phyloP scores from a whole-genome alignment of 2,797 vertebrate species.

The Mormyrops attenuatus region DNA sequence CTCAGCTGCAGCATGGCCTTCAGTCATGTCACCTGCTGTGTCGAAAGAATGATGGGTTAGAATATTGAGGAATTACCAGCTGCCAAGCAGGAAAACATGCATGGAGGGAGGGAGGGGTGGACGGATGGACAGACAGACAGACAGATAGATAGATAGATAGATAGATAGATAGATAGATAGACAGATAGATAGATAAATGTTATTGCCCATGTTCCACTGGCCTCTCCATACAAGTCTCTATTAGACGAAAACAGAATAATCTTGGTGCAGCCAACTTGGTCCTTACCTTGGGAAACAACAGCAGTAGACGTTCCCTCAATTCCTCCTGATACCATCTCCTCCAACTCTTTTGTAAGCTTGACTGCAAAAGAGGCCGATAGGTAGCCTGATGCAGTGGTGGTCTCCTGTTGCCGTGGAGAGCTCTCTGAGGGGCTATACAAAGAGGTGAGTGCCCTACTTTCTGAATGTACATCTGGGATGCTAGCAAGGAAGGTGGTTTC shows the following conservation, averaged over 20 bases:
- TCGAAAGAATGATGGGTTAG: background rate
- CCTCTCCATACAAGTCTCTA: background rate
- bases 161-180: too few species aligned
- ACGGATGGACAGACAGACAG: background rate
- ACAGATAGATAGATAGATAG: too few species aligned
- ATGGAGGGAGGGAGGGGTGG: too few species aligned
- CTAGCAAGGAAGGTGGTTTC: conserved; percentile 3
- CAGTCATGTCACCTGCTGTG: conserved; percentile 37
- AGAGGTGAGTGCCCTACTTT: conserved; percentile 23
- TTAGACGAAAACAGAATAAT: background rate
- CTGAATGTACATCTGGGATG: conserved; percentile 22
- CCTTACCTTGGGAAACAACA: conserved; percentile 16
- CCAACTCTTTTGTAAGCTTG: background rate
- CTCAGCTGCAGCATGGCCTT: conserved; percentile 29
- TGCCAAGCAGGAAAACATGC: background rate
- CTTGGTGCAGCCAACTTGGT: conserved; percentile 17
- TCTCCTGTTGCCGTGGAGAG: background rate
- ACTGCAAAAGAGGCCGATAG: conserved; percentile 13
- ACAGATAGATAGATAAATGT: background rate
- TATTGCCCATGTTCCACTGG: background rate
- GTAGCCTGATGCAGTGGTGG: conserved; percentile 8
- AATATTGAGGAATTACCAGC: background rate
- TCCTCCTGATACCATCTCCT: conserved; percentile 20
- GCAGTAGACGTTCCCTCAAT: background rate
- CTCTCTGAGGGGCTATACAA: conserved; percentile 33